Evolutionary conservation across 1,140 invertebrate genomes (phyloP).

Genomic region (Neodiprion pinetum): DNA sequence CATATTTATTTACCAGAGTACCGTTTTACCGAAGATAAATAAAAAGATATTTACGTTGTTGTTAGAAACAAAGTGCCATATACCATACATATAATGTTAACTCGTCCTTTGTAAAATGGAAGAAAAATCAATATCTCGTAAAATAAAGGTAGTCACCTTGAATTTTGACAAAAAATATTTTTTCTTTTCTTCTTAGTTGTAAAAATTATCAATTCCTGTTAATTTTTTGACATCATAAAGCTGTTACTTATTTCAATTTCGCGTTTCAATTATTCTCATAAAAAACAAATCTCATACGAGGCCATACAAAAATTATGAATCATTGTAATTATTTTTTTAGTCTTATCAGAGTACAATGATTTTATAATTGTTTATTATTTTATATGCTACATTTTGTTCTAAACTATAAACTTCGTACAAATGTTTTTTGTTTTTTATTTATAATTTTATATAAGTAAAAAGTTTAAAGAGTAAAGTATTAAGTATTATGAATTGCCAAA

Average conservation of each 20-base stretch:
- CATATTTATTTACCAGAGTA: conserved; percentile 42
- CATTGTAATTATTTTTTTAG: neutral
- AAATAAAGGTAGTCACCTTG: neutral
- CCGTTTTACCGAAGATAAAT: conserved; percentile 1
- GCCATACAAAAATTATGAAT: too few species aligned
- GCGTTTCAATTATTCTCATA: too few species aligned
- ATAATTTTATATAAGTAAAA: conserved; percentile 40
- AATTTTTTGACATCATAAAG: too few species aligned
- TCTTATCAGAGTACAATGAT: neutral
- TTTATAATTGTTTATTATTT: conserved; percentile 25
- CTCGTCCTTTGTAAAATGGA: neutral
- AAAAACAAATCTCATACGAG: too few species aligned
- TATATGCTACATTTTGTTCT: conserved; percentile 44
- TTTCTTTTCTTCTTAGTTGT: neutral
- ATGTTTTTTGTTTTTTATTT: conserved; percentile 29
- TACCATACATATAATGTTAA: conserved; percentile 10
- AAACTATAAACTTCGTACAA: conserved; percentile 33
- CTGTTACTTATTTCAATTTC: too few species aligned
- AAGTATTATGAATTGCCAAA: neutral
- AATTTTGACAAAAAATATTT: neutral
- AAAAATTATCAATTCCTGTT: too few species aligned
- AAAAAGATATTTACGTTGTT: conserved; percentile 12
- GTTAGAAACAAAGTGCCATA: neutral
- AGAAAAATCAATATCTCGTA: neutral
- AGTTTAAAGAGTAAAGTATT: conserved; percentile 23